Percentiles rank a stretch among this genome's conserved stretches.
Conservation (phyloP, 2,797 vertebrate genomes). For the Cossypha dichroa region DNA sequence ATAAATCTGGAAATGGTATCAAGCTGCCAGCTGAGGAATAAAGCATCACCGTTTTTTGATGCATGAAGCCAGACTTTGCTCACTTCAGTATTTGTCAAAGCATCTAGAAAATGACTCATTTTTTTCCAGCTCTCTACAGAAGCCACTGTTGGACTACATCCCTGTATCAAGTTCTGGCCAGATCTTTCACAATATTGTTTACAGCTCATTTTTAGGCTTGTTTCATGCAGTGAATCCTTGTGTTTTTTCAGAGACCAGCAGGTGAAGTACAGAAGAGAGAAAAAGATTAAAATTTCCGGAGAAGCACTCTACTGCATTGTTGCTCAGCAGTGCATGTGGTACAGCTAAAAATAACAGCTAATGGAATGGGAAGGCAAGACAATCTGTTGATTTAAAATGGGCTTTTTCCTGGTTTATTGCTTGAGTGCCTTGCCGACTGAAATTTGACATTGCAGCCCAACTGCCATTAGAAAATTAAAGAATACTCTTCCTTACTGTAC, state of each 20-base stretch:
- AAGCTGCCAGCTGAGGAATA: neutral
- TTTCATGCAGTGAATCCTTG: neutral
- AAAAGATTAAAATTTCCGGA: conserved; percentile 36
- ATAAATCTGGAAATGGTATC: neutral
- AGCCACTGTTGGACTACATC: neutral
- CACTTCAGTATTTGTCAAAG: conserved; percentile 3
- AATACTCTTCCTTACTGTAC: neutral
- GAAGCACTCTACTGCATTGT: neutral
- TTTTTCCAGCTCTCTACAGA: neutral
- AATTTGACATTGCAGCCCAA: conserved; percentile 39
- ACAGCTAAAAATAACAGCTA: conserved; percentile 63
- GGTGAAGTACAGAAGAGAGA: conserved; percentile 1
- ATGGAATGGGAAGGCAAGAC: conserved; percentile 42
- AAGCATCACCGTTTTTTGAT: neutral
- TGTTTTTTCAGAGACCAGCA: conserved; percentile 21
- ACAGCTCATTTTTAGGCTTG: neutral
- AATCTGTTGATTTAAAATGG: conserved; percentile 53
- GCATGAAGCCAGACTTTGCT: neutral
- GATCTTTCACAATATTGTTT: conserved; percentile 15
- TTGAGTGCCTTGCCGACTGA: conserved; percentile 44
- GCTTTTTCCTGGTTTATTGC: conserved; percentile 50
- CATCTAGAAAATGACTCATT: conserved; percentile 13
- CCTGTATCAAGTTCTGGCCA: neutral
- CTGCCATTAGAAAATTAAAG: conserved; percentile 20
- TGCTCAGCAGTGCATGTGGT: conserved; percentile 46